phyloP scores from a whole-genome alignment of 1,140 invertebrate genomes.

The Anastrepha obliqua region DNA sequence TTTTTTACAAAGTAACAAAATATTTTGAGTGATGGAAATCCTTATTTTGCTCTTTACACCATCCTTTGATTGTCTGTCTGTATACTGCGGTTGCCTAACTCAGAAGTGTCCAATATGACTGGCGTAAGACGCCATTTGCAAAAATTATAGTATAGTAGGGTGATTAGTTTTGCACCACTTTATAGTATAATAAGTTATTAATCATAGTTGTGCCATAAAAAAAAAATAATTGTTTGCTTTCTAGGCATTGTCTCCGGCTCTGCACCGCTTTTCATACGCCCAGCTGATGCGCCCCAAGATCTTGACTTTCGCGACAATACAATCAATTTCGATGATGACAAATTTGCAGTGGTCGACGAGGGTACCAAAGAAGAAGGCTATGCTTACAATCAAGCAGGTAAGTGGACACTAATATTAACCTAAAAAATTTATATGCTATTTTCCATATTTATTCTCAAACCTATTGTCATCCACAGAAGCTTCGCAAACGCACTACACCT shows the following conservation, averaged over 20 bases:
- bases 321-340: slow-evolving; percentile 74
- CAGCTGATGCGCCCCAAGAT: slow-evolving; percentile 75
- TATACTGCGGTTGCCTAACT: no score
- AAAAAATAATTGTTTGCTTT: neutral
- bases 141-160: no score
- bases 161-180: no score
- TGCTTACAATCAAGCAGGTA: slow-evolving; percentile 75
- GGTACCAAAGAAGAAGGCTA: slow-evolving; percentile 72
- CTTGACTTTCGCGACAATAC: slow-evolving; percentile 78
- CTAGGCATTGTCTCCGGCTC: slow-evolving; percentile 63
- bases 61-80: no score
- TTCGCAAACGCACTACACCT: slow-evolving; percentile 68
- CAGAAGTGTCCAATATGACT: no score
- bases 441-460: neutral
- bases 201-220: no score
- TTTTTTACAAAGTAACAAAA: no score
- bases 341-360: slow-evolving; percentile 73
- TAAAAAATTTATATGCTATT: neutral
- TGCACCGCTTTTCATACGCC: slow-evolving; percentile 67
- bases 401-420: neutral
- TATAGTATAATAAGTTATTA: no score
- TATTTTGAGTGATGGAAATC: no score
- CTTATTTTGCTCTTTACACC: no score
- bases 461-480: slow-evolving; percentile 62
- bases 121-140: no score